Evolutionary conservation across 2,113 vertebrate genomes (phyloP).

Genomic region (human): GRCh38 chr6:113158501-113159000

Average conservation of each 20-base stretch:
- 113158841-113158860: not conserved
- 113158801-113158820: not conserved
- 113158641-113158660: slow-evolving; percentile 20
- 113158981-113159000: not conserved
- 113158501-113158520: not conserved
- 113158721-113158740: not conserved
- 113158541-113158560: not conserved
- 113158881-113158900: not conserved
- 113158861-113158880: not conserved
- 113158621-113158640: slow-evolving; percentile 64
- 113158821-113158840: not conserved
- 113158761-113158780: not conserved
- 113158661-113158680: slow-evolving; percentile 53
- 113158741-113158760: not conserved
- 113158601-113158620: slow-evolving; percentile 34
- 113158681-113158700: slow-evolving; percentile 53
- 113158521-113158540: rapidly evolving
- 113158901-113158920: not conserved
- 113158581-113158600: not conserved
- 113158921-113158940: too few relatives aligned
- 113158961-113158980: not conserved
- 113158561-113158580: not conserved
- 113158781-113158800: not conserved
- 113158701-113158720: not conserved
- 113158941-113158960: not conserved